Percentiles rank a stretch among this genome's conserved stretches.
phyloP scores from a whole-genome alignment of 2,888 invertebrate species.

The Xestia ashworthii region DNA sequence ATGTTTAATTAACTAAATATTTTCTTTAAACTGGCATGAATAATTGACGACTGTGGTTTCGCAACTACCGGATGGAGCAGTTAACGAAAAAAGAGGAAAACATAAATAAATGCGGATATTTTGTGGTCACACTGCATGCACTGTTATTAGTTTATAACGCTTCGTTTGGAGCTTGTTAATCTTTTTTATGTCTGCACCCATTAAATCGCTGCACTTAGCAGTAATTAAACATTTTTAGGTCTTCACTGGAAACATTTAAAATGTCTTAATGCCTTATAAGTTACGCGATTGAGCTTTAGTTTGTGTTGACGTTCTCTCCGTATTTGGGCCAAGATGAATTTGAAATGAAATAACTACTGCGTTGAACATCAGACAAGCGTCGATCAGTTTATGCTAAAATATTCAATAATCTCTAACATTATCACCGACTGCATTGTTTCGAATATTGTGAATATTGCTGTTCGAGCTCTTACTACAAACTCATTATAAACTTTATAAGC shows the following conservation, averaged over 20 bases:
- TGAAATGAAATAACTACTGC: background rate
- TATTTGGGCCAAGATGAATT: slow-evolving; percentile 31
- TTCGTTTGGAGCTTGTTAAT: slow-evolving; percentile 18
- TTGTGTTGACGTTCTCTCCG: slow-evolving; percentile 25
- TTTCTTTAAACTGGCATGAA: slow-evolving; percentile 27
- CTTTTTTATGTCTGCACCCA: slow-evolving; percentile 15
- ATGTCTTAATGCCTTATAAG: slow-evolving; percentile 42
- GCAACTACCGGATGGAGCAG: slow-evolving; percentile 25
- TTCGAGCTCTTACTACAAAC: slow-evolving; percentile 14
- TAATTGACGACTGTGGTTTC: slow-evolving; percentile 21
- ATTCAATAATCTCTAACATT: background rate
- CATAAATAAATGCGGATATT: slow-evolving; percentile 17
- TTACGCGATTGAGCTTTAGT: slow-evolving; percentile 17
- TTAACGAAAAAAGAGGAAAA: slow-evolving; percentile 31
- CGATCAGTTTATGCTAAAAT: slow-evolving; percentile 7
- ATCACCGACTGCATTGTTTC: background rate
- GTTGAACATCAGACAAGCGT: background rate
- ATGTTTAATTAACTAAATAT: slow-evolving; percentile 46
- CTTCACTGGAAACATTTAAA: slow-evolving; percentile 49
- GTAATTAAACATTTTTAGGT: slow-evolving; percentile 44
- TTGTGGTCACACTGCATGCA: slow-evolving; percentile 24
- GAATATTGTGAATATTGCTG: slow-evolving; percentile 11
- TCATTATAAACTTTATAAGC: slow-evolving; percentile 50
- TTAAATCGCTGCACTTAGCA: slow-evolving; percentile 14
- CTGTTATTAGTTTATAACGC: slow-evolving; percentile 19